Evolutionary conservation across 2,797 vertebrate species (phyloP).

Genomic region (Falco novaeseelandiae): DNA sequence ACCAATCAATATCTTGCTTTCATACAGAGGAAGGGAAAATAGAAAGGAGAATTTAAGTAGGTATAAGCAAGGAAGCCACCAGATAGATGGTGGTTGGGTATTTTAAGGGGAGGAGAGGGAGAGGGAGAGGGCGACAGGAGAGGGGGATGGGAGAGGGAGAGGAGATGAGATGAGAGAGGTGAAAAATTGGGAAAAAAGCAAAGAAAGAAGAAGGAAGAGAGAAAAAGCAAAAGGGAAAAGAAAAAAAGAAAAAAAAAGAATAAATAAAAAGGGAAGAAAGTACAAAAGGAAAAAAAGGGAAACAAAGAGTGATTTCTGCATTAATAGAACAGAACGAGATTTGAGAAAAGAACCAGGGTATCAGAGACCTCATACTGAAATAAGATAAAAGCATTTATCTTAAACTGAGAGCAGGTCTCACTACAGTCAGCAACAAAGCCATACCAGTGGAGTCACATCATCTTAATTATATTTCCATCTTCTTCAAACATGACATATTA

Average conservation of each 20-base stretch:
- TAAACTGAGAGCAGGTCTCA: background rate
- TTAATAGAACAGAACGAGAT: background rate
- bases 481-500: background rate
- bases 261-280: background rate
- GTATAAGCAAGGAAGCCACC: background rate
- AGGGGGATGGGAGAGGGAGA: background rate
- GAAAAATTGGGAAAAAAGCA: too few relatives aligned
- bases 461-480: background rate
- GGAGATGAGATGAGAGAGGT: background rate
- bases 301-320: background rate
- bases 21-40: background rate
- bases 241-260: too few relatives aligned
- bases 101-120: background rate
- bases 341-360: background rate
- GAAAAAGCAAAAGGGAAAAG: too few relatives aligned
- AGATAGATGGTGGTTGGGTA: background rate
- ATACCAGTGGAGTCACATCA: background rate
- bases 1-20: background rate
- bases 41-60: background rate
- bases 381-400: background rate
- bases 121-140: too few relatives aligned
- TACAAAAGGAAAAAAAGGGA: too few relatives aligned
- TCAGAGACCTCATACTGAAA: background rate
- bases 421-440: background rate
- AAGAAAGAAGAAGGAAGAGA: too few relatives aligned